These are phyloP conservation scores for Myotis brandtii DNA, from an alignment of 2,113 vertebrate species.

Conservation along the genomic window DNA sequence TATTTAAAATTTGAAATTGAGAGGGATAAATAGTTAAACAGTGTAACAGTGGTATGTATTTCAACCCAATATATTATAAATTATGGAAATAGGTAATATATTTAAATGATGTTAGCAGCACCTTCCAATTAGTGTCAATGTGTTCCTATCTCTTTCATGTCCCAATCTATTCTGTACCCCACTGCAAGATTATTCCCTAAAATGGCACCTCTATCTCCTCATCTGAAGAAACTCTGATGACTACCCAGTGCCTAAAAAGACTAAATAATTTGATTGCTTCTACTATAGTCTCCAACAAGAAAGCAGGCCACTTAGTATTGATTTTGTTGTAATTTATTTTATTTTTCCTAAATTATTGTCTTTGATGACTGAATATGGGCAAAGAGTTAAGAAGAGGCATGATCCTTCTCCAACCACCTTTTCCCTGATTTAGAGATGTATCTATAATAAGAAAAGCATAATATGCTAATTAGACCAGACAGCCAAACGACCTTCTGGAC, in stretches of 20 bases:
- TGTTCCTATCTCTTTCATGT: not conserved
- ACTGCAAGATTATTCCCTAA: not conserved
- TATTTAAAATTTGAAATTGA: constrained; percentile 34
- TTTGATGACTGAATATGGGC: not conserved
- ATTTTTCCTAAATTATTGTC: not conserved
- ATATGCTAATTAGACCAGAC: no score
- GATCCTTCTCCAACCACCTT: not conserved
- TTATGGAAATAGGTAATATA: not conserved
- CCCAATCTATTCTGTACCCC: not conserved
- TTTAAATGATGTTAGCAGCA: constrained; percentile 2
- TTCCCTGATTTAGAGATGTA: not conserved
- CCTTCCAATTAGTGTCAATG: not conserved
- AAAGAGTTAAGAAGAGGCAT: not conserved
- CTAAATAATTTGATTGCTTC: not conserved
- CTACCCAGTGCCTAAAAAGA: not conserved
- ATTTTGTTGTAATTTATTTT: not conserved
- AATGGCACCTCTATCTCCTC: not conserved
- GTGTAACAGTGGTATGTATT: not conserved
- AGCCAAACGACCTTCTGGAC: no score
- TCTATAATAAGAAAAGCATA: no score
- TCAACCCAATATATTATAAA: not conserved
- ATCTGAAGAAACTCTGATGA: not conserved
- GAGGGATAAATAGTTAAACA: constrained; percentile 7
- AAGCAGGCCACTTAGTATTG: not conserved
- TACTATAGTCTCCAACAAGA: not conserved